Base-by-base conservation (phyloP, 2,888 invertebrate genomes). In the Sphaeridia pumilis region DNA sequence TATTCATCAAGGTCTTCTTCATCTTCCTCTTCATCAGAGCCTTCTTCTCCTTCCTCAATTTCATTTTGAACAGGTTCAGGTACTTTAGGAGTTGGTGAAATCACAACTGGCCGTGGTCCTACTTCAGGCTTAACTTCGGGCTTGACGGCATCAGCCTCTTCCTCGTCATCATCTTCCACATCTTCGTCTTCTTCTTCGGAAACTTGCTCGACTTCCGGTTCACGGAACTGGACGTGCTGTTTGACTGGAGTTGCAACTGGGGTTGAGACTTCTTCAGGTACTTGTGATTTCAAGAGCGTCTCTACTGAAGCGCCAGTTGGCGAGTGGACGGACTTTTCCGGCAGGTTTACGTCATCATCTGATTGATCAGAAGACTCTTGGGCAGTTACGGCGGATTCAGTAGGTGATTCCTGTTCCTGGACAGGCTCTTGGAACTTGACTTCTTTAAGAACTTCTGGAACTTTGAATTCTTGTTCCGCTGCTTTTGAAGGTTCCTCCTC, bases 111-210 rank as follows among this genome's bases (percentile, higher is more conserved):
- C n/a, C n/a, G n/a, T n/a, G n/a, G n/a, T n/a, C n/a, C n/a, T n/a
- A n/a, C n/a, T n/a, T n/a, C n/a, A n/a, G n/a, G n/a, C 20, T 5
- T 5, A 17, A 20, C 38, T 5, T 31, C 14, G 31, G 31, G 31
- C 31, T 31, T 31, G 31, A 14, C 31, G 14, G 31, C 10, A 10
- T 5, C 38, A 17, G 5, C 10, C 17, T 14, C 38, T 38, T 38
- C 38, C 20, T 38, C 38, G 17, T 38, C 38, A 14, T 38, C 38
- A 14, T 38, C 38, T 20, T 38, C 38, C 17, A 17, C 38, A 14
- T 38, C 38, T 17, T 38, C 38, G 5, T 38, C 38, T 38, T 38
- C 38, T 38, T 38, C 38, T 17, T 38, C 38, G 38, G 12, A 14
- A 7, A n/a, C n/a, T n/a, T n/a, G n/a, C n/a, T n/a, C n/a, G n/a